These are phyloP conservation scores for Hydrotaea cyrtoneurina DNA, from an alignment of 2,888 invertebrate genomes.

Conservation along the genomic window DNA sequence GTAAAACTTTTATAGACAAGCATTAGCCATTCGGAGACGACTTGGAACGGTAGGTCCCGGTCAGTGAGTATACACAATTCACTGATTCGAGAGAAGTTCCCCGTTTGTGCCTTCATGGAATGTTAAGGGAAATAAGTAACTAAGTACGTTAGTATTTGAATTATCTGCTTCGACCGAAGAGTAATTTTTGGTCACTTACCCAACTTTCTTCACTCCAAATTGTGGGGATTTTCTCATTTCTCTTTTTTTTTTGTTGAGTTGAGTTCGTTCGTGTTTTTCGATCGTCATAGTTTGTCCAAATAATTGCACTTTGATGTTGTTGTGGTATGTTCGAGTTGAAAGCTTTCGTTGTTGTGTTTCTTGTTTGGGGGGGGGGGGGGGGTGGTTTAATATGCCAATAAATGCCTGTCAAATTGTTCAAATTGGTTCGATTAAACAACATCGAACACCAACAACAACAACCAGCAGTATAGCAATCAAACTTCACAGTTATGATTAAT, in stretches of 20 bases:
- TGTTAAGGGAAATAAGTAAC: too few relatives aligned
- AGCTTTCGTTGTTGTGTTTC: slow-evolving; percentile 15
- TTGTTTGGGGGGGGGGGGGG: too few relatives aligned
- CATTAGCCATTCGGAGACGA: too few relatives aligned
- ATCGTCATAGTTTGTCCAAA: slow-evolving; percentile 35
- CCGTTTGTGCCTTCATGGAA: too few relatives aligned
- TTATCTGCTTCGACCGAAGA: too few relatives aligned
- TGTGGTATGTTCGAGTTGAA: slow-evolving; percentile 16
- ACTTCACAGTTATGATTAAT: slow-evolving; percentile 37
- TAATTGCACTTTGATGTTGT: slow-evolving; percentile 27
- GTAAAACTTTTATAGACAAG: too few relatives aligned
- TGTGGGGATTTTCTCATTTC: neutral
- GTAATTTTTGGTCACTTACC: too few relatives aligned
- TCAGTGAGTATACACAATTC: too few relatives aligned
- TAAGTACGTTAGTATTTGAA: too few relatives aligned
- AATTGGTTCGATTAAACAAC: slow-evolving; percentile 39
- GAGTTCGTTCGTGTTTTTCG: neutral
- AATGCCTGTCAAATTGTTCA: slow-evolving; percentile 36
- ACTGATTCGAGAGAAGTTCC: too few relatives aligned
- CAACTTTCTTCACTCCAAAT: neutral
- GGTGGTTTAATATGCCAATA: slow-evolving; percentile 40
- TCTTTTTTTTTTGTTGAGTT: too few relatives aligned
- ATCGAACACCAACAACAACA: neutral
- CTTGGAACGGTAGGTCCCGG: too few relatives aligned
- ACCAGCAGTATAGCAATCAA: neutral